A percentile compares a stretch with the other conserved stretches of the same genome.
phyloP scores from a whole-genome alignment of 2,113 vertebrate species.

The Puma concolor region DNA sequence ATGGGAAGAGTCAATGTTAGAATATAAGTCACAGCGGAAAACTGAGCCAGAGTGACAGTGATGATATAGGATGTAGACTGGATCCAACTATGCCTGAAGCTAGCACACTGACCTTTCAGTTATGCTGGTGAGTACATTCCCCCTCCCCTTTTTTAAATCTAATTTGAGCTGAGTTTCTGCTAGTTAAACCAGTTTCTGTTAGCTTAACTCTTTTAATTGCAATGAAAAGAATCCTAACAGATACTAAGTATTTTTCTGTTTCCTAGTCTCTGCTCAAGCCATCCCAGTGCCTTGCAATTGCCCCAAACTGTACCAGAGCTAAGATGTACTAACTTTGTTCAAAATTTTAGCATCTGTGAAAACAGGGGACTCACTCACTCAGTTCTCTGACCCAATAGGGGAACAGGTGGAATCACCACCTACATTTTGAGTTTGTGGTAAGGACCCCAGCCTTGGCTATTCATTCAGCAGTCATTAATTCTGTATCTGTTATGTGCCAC shows the following conservation, averaged over 20 bases:
- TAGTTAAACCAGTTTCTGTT: neutral
- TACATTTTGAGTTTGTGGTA: neutral
- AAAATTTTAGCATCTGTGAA: neutral
- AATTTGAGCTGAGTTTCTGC: neutral
- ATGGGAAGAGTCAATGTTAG: neutral
- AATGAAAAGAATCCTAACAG: neutral
- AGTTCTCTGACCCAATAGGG: neutral
- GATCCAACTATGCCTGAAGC: neutral
- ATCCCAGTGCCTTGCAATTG: neutral
- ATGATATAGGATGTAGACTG: neutral
- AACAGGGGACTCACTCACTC: too few relatives aligned
- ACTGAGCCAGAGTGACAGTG: neutral
- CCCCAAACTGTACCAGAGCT: neutral
- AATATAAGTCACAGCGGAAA: neutral
- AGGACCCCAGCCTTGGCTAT: neutral
- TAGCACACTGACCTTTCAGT: too few relatives aligned
- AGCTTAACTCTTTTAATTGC: neutral
- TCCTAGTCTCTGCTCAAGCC: neutral
- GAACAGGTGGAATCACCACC: neutral
- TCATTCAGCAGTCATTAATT: neutral
- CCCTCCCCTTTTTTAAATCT: neutral
- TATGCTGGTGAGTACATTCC: neutral
- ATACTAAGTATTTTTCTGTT: neutral
- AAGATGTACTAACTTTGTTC: neutral
- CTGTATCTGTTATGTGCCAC: neutral